Base-by-base conservation (phyloP, 1,140 invertebrate species). In the Orussus abietinus region DNA sequence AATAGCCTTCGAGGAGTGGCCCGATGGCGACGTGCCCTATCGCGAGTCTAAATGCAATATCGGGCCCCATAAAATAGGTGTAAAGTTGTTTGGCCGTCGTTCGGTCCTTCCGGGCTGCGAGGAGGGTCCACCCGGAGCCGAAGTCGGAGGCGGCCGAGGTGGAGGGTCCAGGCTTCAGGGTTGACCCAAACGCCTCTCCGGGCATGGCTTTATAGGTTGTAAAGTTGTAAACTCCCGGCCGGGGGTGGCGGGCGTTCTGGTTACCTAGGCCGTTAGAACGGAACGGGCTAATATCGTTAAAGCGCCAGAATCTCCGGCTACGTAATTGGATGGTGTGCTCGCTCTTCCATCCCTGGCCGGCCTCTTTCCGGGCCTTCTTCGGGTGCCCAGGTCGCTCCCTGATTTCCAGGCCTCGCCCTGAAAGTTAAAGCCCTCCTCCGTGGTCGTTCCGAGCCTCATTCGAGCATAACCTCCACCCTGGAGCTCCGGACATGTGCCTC, bases 21-120 rank as follows among this genome's bases (percentile, higher is more conserved):
- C n/a, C n/a, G 28, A 38, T 28, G 38, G 9, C 38, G 38, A 38
- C 44, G 51, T 63, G 55, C 43, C 22, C 51, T 62, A 62, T 62
- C 57, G 49, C 55, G 49, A 50, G 49, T 55, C 51, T 45, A 51
- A 62, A 57, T 62, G 57, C 55, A 62, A 60, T 58, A 62, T 62
- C 47, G 48, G 41, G 36, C 49, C 40, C 43, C 57, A 63, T 63
- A 62, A 62, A 63, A 63, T 51, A 53, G 51, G 56, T 55, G 55
- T 59, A 62, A 62, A 62, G 47, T 49, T 60, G 54, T 56, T 63
- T 59, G 49, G 38, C 39, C 55, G 55, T 55, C 47, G 41, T 51
- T 53, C 36, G 29, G 41, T 44, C 43, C 33, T 45, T 40, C 25
- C 35, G 42, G 19, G 38, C 47, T 29, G 37, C 22, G 20, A 29